Evolutionary conservation across 2,113 vertebrate genomes (phyloP).

Genomic region (Tinamus guttatus): DNA sequence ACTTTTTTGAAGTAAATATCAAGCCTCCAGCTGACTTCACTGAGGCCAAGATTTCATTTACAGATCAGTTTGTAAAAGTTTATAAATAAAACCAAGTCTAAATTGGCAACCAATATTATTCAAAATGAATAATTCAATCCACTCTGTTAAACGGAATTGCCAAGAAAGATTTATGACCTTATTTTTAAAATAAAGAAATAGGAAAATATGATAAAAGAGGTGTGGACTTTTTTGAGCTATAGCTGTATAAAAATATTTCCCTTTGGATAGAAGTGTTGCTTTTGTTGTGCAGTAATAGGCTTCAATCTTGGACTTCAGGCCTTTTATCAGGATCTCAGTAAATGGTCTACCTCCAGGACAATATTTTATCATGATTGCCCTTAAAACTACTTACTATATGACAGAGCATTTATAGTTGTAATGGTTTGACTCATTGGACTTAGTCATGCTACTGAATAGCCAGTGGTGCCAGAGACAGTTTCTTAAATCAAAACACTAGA

Average conservation of each 20-base stretch:
- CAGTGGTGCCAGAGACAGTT: not conserved
- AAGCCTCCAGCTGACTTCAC: not conserved
- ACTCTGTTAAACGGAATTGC: not conserved
- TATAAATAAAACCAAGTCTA: not conserved
- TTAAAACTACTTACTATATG: constrained; percentile 63
- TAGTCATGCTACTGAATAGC: not conserved
- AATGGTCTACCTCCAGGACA: constrained; percentile 45
- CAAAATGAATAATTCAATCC: constrained; percentile 46
- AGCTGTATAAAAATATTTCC: constrained; percentile 49
- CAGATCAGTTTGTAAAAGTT: not conserved
- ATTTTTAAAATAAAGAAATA: constrained; percentile 33
- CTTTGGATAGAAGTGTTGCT: constrained; percentile 50
- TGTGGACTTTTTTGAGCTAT: constrained; percentile 41
- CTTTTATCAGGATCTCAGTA: constrained; percentile 47
- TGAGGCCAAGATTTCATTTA: not conserved
- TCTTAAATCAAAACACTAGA: not conserved
- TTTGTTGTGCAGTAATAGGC: constrained; percentile 48
- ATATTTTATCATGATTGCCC: constrained; percentile 59
- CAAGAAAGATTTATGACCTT: constrained; percentile 27
- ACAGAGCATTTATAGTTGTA: constrained; percentile 40
- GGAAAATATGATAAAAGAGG: constrained; percentile 47
- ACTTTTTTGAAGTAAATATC: not conserved
- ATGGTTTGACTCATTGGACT: constrained; percentile 23
- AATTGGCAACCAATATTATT: constrained; percentile 29
- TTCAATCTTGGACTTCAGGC: constrained; percentile 35